Evolutionary conservation across 2,888 invertebrate genomes (phyloP), one percentile per base, ranked within the genome.

Genomic region (Parapristionchus giblindavisi): DNA sequence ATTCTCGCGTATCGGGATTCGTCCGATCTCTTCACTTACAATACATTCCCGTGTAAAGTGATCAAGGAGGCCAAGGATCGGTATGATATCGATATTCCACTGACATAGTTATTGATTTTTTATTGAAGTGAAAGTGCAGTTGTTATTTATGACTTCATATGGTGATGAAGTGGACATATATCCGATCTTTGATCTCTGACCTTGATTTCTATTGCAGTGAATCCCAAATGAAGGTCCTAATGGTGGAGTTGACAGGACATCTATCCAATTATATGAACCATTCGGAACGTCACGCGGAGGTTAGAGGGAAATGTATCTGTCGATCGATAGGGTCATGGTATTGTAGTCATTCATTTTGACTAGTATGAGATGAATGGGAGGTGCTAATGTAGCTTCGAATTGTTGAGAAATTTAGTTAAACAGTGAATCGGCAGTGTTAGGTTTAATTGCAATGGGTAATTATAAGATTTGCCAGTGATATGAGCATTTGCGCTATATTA

Each of bases 231-330:
- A 52, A 75, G 32, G 77, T 78, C 4, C 71, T 77, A 6, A 58
- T 81, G 11, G 58, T 76, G 1, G 85, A 85, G 60, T 27, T 85
- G 75, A 78, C 80, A 0, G 77, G 70, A 17, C 80, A 83, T 71
- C n/a, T 81, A 29, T 73, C 74, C 40, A 82, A 83, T 66, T 85
- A 81, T 65, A 76, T 66, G 3, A 76, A 72, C 21, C 75, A 72
- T 48, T 79, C 79, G 2, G 77, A 77, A 8, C 58, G 60, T 11
- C 83, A 84, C 61, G 60, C 71, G 24, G 71, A 76, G 52, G 74
- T 79, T 17, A 63, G 63, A 2, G 24, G 54, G 54, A 24, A 6
- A 14, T 17, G 24, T 6, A 54, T 17, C 6, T 17, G 6, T 54
- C 11, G n/a, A 38, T 36, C 5, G 1, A 61, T 61, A 4, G n/a